Percentiles rank a stretch among this genome's conserved stretches.
Evolutionary conservation across 2,797 vertebrate species (phyloP).

Genomic region (Heteromormyrus szaboi): DNA sequence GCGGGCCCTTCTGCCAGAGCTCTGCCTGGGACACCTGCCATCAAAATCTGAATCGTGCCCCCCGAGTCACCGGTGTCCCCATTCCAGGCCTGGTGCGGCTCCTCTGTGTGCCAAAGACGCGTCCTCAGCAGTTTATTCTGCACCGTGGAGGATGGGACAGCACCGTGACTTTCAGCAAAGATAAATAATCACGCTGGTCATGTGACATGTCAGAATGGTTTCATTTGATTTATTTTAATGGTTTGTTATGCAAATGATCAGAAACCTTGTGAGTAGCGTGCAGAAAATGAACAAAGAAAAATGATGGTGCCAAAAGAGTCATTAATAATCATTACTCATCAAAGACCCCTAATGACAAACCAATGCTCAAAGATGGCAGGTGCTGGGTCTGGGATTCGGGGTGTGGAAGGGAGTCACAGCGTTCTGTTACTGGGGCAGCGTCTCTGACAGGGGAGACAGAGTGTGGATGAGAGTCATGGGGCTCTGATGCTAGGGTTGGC

Average conservation of each 20-base stretch:
- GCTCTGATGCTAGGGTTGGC: not conserved
- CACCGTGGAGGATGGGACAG: not conserved
- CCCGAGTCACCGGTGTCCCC: not conserved
- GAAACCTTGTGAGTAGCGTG: not conserved
- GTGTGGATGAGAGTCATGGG: not conserved
- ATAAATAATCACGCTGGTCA: not conserved
- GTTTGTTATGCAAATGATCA: constrained; percentile 14
- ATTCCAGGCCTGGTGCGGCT: not conserved
- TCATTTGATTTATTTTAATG: constrained; percentile 12
- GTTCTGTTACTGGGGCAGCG: not conserved
- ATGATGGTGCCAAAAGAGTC: not conserved
- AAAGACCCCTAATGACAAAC: not conserved
- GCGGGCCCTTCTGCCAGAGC: constrained; percentile 48
- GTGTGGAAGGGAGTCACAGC: not conserved
- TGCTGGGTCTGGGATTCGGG: not conserved
- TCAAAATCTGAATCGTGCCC: constrained; percentile 50
- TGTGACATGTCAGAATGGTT: not conserved
- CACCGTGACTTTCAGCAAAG: not conserved
- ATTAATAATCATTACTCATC: constrained; percentile 8
- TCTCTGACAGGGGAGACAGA: not conserved
- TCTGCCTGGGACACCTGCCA: constrained; percentile 65
- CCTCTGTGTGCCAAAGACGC: not conserved
- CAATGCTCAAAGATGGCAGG: not conserved
- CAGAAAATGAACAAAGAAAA: constrained; percentile 7
- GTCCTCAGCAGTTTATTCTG: not conserved